A percentile compares a stretch with the other conserved stretches of the same genome.
These are phyloP conservation scores for Amphipyra tragopoginis DNA, from an alignment of 2,888 invertebrate species.

Conservation along the genomic window DNA sequence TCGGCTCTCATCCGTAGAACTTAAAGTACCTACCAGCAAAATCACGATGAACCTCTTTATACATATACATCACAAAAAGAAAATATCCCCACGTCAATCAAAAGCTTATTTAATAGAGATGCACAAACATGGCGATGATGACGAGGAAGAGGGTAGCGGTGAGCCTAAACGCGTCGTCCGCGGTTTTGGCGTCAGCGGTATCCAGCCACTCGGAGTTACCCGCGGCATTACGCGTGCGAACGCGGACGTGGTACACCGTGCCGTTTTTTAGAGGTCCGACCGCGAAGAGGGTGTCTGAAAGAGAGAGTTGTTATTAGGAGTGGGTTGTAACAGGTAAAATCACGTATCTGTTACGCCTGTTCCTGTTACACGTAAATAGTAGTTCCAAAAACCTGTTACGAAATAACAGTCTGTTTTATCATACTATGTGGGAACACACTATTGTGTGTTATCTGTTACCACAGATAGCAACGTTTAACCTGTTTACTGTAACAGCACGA, in stretches of 20 bases:
- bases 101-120: conserved; percentile 56
- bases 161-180: conserved; percentile 57
- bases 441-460: too few species aligned
- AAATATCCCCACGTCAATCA: conserved; percentile 58
- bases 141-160: conserved; percentile 55
- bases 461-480: too few species aligned
- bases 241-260: conserved; percentile 77
- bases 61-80: conserved; percentile 33
- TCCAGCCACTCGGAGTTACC: conserved; percentile 81
- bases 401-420: too few species aligned
- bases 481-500: too few species aligned
- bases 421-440: too few species aligned
- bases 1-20: conserved; percentile 5
- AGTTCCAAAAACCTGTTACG: too few species aligned
- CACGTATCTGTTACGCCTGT: too few species aligned
- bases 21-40: conserved; percentile 4
- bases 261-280: conserved; percentile 74
- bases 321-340: too few species aligned
- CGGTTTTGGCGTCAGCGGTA: conserved; percentile 62
- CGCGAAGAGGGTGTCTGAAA: conserved; percentile 74
- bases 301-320: neutral
- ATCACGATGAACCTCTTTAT: conserved; percentile 30
- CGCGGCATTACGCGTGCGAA: conserved; percentile 79
- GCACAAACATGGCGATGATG: conserved; percentile 55
- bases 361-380: too few species aligned